Evolutionary conservation across 2,888 invertebrate genomes (phyloP), one percentile per base, ranked within the genome.

Genomic region (Lottia gigantea): DNA sequence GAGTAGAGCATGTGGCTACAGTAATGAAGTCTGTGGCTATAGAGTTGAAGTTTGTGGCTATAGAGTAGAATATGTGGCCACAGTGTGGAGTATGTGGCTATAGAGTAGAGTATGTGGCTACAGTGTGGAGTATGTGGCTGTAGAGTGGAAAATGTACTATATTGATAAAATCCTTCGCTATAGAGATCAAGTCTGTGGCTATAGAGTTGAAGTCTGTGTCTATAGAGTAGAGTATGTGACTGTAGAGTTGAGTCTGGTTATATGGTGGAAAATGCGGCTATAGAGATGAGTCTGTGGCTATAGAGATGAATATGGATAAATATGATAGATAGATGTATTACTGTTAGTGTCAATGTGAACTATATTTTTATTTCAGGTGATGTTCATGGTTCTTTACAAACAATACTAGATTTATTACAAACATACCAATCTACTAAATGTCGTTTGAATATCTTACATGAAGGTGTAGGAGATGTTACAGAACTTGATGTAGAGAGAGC

Each of bases 361-460:
- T n/a, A n/a, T n/a, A n/a, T 66, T 26, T 46, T 14, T 94, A 4
- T 84, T 6, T 93, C 94, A 93, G 95, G 95, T 26, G 99, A 99
- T 90, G 98, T 98, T 2, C 94, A 95, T 88, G 99, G 99, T 0
- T 96, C 97, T 0, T 93, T 98, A 62, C 98, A 99, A 88, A 98
- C 98, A 0, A 94, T 99, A 76, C 88, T 97, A 75, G 95, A 98
- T 87, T 93, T 95, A 14, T 87, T 99, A 69, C 94, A 94, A 78
- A 94, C 95, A 0, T 99, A 98, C 68, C 66, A 75, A 15, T 83
- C 82, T 47, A 76, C 78, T 47, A 77, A 86, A 71, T 97, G 97
- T 82, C 91, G 92, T 64, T 90, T 99, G 16, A 93, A 95, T 82
- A 88, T 99, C 3, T 92, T 98, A 47, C 94, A 95, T 88, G 96